Conservation (phyloP, 1,140 invertebrate genomes). For the Pectinophora gossypiella region DNA sequence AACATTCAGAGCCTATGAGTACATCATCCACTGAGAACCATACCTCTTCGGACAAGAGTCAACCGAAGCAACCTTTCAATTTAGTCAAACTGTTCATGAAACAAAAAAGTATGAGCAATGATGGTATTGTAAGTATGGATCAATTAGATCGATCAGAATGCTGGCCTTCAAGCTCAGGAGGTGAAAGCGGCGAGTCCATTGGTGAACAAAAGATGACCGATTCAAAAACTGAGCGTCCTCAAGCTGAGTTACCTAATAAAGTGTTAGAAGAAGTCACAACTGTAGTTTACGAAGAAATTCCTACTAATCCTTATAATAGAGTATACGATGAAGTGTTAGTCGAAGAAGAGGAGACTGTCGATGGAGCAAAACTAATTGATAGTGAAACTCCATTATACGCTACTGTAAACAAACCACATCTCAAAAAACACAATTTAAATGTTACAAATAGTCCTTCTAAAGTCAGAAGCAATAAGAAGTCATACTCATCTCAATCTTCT, state of each 20-base stretch:
- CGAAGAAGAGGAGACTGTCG: slow-evolving; percentile 59
- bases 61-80: slow-evolving; percentile 81
- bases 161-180: slow-evolving; percentile 75
- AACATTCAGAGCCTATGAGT: slow-evolving; percentile 78
- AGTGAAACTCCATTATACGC: slow-evolving; percentile 68
- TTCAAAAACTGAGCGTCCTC: slow-evolving; percentile 47
- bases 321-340: slow-evolving; percentile 63
- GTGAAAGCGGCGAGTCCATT: slow-evolving; percentile 67
- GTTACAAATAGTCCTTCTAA: slow-evolving; percentile 72
- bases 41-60: slow-evolving; percentile 74
- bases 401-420: slow-evolving; percentile 66
- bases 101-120: slow-evolving; percentile 88
- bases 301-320: slow-evolving; percentile 42
- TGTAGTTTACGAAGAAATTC: slow-evolving; percentile 52
- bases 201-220: slow-evolving; percentile 51
- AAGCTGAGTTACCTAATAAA: slow-evolving; percentile 52
- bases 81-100: slow-evolving; percentile 93
- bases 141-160: slow-evolving; percentile 80
- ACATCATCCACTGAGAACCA: slow-evolving; percentile 66
- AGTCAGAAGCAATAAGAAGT: slow-evolving; percentile 58
- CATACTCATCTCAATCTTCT: slow-evolving; percentile 65
- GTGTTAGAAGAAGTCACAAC: slow-evolving; percentile 39
- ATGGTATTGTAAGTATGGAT: slow-evolving; percentile 79
- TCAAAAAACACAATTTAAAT: slow-evolving; percentile 70
- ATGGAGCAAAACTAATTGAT: slow-evolving; percentile 50